Evolutionary conservation across 1,140 invertebrate genomes (phyloP).

Genomic region (Pteromalus puparum): DNA sequence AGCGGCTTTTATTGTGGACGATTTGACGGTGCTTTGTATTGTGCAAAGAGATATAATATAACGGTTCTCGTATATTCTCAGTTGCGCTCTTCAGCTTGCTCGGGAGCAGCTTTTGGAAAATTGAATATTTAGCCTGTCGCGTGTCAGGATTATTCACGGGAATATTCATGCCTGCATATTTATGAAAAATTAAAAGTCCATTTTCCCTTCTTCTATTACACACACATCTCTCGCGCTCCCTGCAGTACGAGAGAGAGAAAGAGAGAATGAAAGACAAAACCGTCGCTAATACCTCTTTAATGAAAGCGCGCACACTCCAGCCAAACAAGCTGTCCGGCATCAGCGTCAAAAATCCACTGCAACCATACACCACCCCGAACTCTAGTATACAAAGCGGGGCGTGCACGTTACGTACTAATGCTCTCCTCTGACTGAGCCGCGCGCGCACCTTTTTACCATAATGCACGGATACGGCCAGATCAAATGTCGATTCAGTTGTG

Average conservation of each 20-base stretch:
- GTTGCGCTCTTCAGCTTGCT: too few species aligned
- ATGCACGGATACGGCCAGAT: conserved; percentile 20
- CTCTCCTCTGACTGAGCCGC: not conserved
- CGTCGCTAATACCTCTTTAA: not conserved
- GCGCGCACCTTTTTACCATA: conserved; percentile 10
- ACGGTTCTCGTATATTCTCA: too few species aligned
- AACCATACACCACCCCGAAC: not conserved
- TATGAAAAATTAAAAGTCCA: conserved; percentile 9
- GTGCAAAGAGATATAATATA: too few species aligned
- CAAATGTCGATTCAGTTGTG: conserved; percentile 23
- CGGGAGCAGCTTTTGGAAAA: not conserved
- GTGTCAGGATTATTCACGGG: not conserved
- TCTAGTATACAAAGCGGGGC: too few species aligned
- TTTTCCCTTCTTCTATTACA: not conserved
- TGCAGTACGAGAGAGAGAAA: too few species aligned
- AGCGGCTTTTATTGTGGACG: not conserved
- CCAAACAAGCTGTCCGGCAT: not conserved
- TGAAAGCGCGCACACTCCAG: not conserved
- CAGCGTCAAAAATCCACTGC: not conserved
- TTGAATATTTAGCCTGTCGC: not conserved
- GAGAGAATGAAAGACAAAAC: not conserved
- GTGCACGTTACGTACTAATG: not conserved
- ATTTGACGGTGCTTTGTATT: not conserved
- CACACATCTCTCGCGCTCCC: not conserved
- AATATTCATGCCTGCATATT: not conserved